A percentile compares a stretch with the other conserved stretches of the same genome.
Evolutionary conservation across 2,888 invertebrate species (phyloP).

Genomic region (Philereme vetulata): DNA sequence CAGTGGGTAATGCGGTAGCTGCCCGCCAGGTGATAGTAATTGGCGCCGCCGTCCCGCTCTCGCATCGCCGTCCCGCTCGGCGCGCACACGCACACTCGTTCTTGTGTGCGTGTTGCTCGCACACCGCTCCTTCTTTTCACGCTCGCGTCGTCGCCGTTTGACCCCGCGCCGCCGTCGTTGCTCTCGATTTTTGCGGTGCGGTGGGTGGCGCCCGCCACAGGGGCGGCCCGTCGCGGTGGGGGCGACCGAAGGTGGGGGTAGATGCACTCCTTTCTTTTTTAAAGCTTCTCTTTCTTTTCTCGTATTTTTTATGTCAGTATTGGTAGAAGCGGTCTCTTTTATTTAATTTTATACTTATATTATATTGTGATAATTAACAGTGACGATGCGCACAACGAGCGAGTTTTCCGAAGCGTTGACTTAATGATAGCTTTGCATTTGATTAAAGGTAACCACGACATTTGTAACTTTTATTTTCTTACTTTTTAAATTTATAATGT

Average conservation of each 20-base stretch:
- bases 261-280: constrained; percentile 83
- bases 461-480: constrained; percentile 71
- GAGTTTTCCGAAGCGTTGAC: constrained; percentile 72
- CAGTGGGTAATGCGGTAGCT: constrained; percentile 86
- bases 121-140: constrained; percentile 82
- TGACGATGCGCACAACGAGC: constrained; percentile 77
- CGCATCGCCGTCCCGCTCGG: constrained; percentile 80
- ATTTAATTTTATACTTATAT: constrained; percentile 76
- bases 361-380: constrained; percentile 81
- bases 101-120: constrained; percentile 69
- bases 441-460: constrained; percentile 77
- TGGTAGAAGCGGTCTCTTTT: constrained; percentile 81
- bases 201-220: constrained; percentile 85
- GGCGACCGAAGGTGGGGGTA: constrained; percentile 77
- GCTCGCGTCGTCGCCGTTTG: constrained; percentile 83
- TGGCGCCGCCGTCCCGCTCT: constrained; percentile 83
- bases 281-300: constrained; percentile 84
- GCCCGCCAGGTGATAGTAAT: constrained; percentile 85
- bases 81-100: constrained; percentile 74
- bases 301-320: constrained; percentile 81
- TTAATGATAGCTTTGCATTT: constrained; percentile 81
- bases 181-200: constrained; percentile 86
- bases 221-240: constrained; percentile 76
- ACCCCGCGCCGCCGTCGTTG: constrained; percentile 82
- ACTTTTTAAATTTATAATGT: constrained; percentile 38